Base-by-base conservation (phyloP, 2,113 vertebrate genomes). In the cattle (Bos taurus) region DNA sequence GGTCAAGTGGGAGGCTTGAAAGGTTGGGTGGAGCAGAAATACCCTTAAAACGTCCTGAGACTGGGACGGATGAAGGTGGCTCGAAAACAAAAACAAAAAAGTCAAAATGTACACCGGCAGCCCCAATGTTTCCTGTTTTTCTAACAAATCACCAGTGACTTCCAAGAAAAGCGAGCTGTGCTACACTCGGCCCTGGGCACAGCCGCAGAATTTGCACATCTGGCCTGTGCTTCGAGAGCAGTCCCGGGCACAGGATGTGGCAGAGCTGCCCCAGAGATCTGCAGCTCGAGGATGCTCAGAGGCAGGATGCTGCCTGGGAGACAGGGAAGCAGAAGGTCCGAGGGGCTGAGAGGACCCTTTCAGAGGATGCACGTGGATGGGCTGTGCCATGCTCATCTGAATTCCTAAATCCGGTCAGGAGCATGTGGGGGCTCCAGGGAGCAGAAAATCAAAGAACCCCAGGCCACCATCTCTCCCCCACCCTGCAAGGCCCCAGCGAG, bases 121-220 rank as follows among this genome's bases (percentile, higher is more conserved):
- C 98, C 96, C 89, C 96, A 93, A 74, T 52, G 95, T 97, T 98
- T 98, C 98, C 98, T 98, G 98, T 98, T 98, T 97, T 98, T 98
- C 98, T 97, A 98, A 98, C 97, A 98, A 98, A 98, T 98, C 97
- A 92, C 95, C 90, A 50, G 90, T 95, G 98, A 97, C 95, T 98
- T 98, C 98, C 97, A 98, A 97, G 98, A 98, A 98, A 98, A 98
- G 97, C 96, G 96, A 94, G 93, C 87, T 11, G 48, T 11, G 40
- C 92, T 77, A 50, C 0, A 2, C 90, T 92, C 9, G 48, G 26
- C 84, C 97, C 85, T 17, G 54, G 87, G 96, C 97, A 97, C 59
- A 59, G 97, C 98, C 97, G 7, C 98, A 98, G 96, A 98, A 98
- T 98, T 97, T 98, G 98, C 98, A 98, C 98, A 98, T 98, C 97